A percentile compares a stretch with the other conserved stretches of the same genome.
These are phyloP conservation scores for Prostheceraeus crozeri DNA, from an alignment of 2,888 invertebrate species.

Conservation along the genomic window DNA sequence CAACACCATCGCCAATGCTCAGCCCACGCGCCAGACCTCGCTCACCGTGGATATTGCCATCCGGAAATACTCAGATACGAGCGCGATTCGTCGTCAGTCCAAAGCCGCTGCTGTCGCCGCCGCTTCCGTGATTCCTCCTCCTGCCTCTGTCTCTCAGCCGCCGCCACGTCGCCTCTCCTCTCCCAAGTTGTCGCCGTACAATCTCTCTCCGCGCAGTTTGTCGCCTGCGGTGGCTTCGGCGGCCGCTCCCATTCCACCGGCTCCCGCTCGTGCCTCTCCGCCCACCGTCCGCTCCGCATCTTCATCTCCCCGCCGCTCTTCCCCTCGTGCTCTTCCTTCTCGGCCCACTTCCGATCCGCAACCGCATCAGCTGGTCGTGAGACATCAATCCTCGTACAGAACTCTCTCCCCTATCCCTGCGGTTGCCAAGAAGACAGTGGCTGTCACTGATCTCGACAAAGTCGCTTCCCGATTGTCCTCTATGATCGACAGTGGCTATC, in stretches of 20 bases:
- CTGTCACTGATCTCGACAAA: too few species aligned
- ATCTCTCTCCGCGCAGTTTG: constrained; percentile 28
- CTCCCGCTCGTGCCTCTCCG: too few species aligned
- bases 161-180: constrained; percentile 9
- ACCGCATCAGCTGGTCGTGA: too few species aligned
- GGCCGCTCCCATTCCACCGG: constrained; percentile 1
- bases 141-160: neutral
- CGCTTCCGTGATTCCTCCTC: neutral
- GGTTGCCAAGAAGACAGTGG: too few species aligned
- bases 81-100: neutral
- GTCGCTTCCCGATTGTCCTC: too few species aligned
- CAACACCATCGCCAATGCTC: constrained; percentile 20
- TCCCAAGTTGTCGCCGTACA: constrained; percentile 32
- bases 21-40: neutral
- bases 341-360: too few species aligned
- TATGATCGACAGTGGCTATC: too few species aligned
- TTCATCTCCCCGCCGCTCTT: too few species aligned
- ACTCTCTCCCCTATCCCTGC: too few species aligned
- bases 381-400: too few species aligned
- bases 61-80: constrained; percentile 29
- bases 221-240: constrained; percentile 15
- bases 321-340: too few species aligned
- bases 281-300: too few species aligned
- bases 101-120: neutral
- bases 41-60: neutral